Evolutionary conservation across 2,797 vertebrate genomes (phyloP), one percentile per base, ranked within the genome.

Genomic region (Distichodus sexfasciatus): DNA sequence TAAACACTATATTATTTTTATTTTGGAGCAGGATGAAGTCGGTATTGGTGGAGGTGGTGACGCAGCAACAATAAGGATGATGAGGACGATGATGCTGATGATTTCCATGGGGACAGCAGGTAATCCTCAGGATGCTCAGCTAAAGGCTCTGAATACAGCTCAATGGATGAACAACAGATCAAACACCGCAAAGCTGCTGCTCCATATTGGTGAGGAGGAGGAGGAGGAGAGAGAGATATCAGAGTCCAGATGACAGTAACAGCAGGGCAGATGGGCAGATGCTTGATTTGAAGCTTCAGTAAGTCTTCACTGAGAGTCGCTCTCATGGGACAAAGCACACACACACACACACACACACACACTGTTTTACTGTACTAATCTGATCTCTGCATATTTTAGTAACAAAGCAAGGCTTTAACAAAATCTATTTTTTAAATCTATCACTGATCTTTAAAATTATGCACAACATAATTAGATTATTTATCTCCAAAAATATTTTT

Each of bases 211-310:
- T 36, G 41, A 69, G 62, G 59, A 58, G 21, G 38, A 55, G 48
- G 36, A 33, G 38, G 29, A 63, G 41, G 61, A 58, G 43, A 48
- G 14, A 62, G 72, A 62, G 50, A n/a, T 31, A 15, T 74, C 72
- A 72, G 76, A 68, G 61, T 62, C 65, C 78, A 79, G 78, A 79
- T 79, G 79, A 83, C 71, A 58, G 71, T 71, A 69, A 57, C 58
- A 41, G 57, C 46, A 50, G 26, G 87, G 84, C 91, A 92, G 91
- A 92, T 91, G 91, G 90, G 43, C 85, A 85, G 84, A 86, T 85
- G 74, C 79, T 85, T 80, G 82, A 81, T 82, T n/a, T 87, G 88
- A 87, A 87, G 88, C 83, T 84, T 83, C 85, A 88, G 85, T 88
- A 85, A 85, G 84, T 82, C 84, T 89, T 84, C 82, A 85, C 63